Evolutionary conservation across 2,113 vertebrate genomes (phyloP).

Genomic region (Chaetodon auriga): DNA sequence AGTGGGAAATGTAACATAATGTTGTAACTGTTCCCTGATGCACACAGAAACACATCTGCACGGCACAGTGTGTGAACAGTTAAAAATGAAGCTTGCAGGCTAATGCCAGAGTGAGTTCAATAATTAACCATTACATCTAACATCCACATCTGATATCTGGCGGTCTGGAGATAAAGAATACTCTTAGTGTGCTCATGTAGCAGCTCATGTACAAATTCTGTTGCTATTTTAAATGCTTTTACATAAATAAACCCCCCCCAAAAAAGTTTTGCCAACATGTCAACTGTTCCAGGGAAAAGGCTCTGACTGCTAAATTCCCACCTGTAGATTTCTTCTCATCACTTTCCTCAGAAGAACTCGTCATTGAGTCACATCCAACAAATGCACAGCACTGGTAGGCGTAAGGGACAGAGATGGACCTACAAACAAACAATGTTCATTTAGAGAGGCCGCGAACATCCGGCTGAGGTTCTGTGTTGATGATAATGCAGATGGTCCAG

Average conservation of each 20-base stretch:
- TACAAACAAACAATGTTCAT: constrained; percentile 66
- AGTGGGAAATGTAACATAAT: neutral
- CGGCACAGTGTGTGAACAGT: neutral
- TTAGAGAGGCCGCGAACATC: constrained; percentile 21
- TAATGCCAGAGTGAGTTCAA: neutral
- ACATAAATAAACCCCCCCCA: neutral
- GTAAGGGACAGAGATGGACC: constrained; percentile 95
- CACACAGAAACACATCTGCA: neutral
- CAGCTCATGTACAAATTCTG: neutral
- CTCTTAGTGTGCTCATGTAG: neutral
- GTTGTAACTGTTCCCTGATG: neutral
- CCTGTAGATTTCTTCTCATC: constrained; percentile 83
- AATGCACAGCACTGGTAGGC: constrained; percentile 99
- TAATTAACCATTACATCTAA: neutral
- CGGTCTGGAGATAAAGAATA: neutral
- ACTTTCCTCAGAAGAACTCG: constrained; percentile 83
- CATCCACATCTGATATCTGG: neutral
- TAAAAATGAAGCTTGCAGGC: neutral
- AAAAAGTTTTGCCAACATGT: neutral
- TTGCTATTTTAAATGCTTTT: neutral
- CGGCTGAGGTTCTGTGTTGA: constrained; percentile 6
- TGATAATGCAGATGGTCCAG: constrained; percentile 12
- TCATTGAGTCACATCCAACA: constrained; percentile 89
- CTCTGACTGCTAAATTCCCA: constrained; percentile 33
- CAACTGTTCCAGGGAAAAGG: neutral